phyloP scores from a whole-genome alignment of 1,140 invertebrate species.

The Drosophila malerkotliana region DNA sequence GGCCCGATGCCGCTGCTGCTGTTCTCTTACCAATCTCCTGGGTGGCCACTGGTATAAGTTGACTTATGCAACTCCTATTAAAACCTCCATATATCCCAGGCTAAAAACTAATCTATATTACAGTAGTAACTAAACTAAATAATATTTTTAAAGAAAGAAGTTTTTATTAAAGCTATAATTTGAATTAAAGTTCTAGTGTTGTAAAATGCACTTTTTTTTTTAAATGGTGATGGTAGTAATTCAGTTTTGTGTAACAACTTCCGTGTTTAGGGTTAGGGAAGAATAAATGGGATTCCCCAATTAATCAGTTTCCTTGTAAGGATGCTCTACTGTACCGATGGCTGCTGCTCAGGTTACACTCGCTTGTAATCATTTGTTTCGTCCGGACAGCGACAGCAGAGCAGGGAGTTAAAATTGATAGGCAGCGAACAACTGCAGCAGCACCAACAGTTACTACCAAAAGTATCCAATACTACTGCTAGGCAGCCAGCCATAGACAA shows the following conservation, averaged over 20 bases:
- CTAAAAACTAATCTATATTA: constrained; percentile 31
- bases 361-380: constrained; percentile 79
- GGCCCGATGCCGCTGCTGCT: constrained; percentile 8
- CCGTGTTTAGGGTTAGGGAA: no score
- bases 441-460: constrained; percentile 7
- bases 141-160: not conserved
- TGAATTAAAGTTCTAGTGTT: not conserved
- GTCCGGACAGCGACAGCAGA: constrained; percentile 61
- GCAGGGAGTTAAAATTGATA: constrained; percentile 68
- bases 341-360: constrained; percentile 74
- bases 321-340: constrained; percentile 15
- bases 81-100: constrained; percentile 56
- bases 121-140: not conserved
- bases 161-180: no score
- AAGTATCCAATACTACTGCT: constrained; percentile 24
- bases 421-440: constrained; percentile 64
- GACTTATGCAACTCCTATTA: constrained; percentile 73
- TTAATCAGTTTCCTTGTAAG: not conserved
- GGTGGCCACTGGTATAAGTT: constrained; percentile 41
- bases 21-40: constrained; percentile 41
- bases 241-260: no score
- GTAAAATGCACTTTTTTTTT: not conserved
- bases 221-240: not conserved
- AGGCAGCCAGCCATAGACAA: not conserved
- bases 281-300: no score